phyloP scores from a whole-genome alignment of 2,888 invertebrate genomes.

The Sinohyriopsis cumingii region DNA sequence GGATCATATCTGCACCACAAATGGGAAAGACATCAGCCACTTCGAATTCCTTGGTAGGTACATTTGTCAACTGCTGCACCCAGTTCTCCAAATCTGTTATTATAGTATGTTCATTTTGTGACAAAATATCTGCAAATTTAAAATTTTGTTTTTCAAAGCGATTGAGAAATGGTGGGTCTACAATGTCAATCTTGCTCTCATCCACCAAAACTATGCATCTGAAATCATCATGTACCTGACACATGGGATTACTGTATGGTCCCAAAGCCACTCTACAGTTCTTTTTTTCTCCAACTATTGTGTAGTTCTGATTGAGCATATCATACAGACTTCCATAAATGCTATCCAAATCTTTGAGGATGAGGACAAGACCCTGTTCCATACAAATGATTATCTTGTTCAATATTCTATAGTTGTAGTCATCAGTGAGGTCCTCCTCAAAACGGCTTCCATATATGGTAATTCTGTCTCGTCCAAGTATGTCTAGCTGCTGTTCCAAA shows the following conservation, averaged over 20 bases:
- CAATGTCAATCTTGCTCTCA: slow-evolving; percentile 35
- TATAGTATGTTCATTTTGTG: slow-evolving; percentile 8
- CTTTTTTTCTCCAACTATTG: slow-evolving; percentile 44
- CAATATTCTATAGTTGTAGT: slow-evolving; percentile 50
- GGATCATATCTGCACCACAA: slow-evolving; percentile 31
- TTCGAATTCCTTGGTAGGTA: slow-evolving; percentile 10
- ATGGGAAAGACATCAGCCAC: slow-evolving; percentile 33
- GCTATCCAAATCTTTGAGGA: slow-evolving; percentile 48
- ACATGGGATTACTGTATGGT: slow-evolving; percentile 51
- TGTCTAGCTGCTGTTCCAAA: slow-evolving; percentile 31
- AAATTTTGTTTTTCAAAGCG: slow-evolving; percentile 61
- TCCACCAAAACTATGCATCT: slow-evolving; percentile 53
- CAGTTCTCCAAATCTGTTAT: slow-evolving; percentile 19
- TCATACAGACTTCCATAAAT: slow-evolving; percentile 56
- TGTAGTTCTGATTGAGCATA: slow-evolving; percentile 58
- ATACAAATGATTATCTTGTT: slow-evolving; percentile 54
- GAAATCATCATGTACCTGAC: slow-evolving; percentile 51
- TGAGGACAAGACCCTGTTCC: slow-evolving; percentile 51
- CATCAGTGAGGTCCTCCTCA: slow-evolving; percentile 52
- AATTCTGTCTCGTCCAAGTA: slow-evolving; percentile 25
- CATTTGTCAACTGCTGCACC: slow-evolving; percentile 11
- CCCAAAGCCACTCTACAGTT: slow-evolving; percentile 51
- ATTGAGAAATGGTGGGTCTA: slow-evolving; percentile 57
- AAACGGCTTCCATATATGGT: slow-evolving; percentile 54
- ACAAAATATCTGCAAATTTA: slow-evolving; percentile 38